Evolutionary conservation across 2,113 vertebrate species (phyloP).

Genomic region (Dryoscopus gambensis): DNA sequence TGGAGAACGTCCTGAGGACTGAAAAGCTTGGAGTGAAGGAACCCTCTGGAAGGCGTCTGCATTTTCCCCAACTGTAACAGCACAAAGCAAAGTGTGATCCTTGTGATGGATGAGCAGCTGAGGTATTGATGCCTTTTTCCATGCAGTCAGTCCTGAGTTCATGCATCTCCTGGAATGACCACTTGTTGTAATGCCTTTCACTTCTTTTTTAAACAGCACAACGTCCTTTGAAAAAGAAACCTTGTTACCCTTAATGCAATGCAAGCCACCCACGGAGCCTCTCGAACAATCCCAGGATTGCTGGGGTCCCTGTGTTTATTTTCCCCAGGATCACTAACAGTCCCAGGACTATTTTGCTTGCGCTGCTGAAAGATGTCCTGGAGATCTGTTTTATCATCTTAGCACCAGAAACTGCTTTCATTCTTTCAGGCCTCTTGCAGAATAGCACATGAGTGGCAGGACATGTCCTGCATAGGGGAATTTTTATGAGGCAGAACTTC

Average conservation of each 20-base stretch:
- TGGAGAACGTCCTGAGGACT: not conserved
- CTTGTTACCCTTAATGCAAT: not conserved
- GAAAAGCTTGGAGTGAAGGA: not conserved
- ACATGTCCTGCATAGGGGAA: not conserved
- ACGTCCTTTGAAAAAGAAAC: conserved; percentile 4
- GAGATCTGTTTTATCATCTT: conserved; percentile 48
- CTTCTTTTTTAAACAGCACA: not conserved
- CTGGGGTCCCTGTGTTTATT: conserved; percentile 34
- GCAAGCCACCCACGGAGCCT: conserved; percentile 49
- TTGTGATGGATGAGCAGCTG: conserved; percentile 15
- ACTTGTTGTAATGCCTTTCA: not conserved
- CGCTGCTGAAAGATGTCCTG: conserved; percentile 5
- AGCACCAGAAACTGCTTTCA: not conserved
- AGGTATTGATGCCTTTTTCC: conserved; percentile 35
- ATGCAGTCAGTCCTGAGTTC: not conserved
- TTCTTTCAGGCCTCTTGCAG: not conserved
- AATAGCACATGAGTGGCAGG: not conserved
- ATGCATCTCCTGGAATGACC: not conserved
- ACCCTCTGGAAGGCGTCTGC: not conserved
- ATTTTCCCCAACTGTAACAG: not conserved
- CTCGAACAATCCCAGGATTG: not conserved
- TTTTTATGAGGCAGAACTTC: not conserved
- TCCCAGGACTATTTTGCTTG: not conserved
- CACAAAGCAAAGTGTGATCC: conserved; percentile 5
- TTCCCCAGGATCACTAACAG: conserved; percentile 1